phyloP scores from a whole-genome alignment of 2,888 invertebrate genomes.

The Strigamia crassipes region DNA sequence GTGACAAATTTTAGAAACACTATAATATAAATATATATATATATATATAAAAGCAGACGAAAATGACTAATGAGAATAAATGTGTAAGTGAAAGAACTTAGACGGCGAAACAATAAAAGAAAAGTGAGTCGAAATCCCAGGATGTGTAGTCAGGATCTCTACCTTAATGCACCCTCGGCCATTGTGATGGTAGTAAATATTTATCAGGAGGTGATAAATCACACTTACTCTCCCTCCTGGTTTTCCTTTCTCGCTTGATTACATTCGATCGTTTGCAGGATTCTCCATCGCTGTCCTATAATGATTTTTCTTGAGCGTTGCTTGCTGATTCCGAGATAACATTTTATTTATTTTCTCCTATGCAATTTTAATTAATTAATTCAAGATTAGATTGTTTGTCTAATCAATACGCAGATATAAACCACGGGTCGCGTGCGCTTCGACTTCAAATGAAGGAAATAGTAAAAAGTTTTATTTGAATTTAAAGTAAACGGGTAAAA shows the following conservation, averaged over 20 bases:
- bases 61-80: background rate
- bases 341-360: background rate
- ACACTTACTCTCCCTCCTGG: background rate
- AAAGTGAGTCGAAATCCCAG: background rate
- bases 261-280: background rate
- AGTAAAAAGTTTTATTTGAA: background rate
- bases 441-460: background rate
- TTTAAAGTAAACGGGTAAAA: background rate
- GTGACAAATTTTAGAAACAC: too few species aligned
- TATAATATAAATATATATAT: too few species aligned
- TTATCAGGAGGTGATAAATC: background rate
- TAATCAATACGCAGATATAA: background rate
- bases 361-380: background rate
- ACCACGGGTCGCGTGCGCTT: background rate
- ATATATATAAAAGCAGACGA: background rate
- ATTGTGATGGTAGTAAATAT: background rate
- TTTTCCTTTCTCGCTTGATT: background rate
- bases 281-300: background rate
- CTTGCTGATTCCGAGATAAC: background rate
- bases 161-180: background rate
- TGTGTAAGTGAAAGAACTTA: background rate
- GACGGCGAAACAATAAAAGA: background rate
- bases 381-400: background rate
- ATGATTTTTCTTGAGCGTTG: background rate
- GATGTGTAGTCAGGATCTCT: background rate